Conservation (phyloP, 2,113 vertebrate genomes). For the Opisthocomus hoazin region DNA sequence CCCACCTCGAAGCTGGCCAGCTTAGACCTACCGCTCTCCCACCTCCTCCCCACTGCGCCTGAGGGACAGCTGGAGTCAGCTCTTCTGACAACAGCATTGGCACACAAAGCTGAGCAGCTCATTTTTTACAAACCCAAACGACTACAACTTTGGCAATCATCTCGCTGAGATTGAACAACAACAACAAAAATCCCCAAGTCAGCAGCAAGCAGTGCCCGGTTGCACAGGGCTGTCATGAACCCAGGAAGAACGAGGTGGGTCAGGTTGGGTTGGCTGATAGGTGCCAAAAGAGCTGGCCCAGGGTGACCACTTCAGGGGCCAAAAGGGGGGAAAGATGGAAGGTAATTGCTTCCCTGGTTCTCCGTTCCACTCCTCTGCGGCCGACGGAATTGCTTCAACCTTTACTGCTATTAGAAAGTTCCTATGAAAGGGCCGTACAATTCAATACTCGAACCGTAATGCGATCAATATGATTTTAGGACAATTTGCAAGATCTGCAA, state of each 20-base stretch:
- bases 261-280: neutral
- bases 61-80: neutral
- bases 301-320: neutral
- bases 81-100: neutral
- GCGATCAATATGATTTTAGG: neutral
- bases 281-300: neutral
- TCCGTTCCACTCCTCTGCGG: neutral
- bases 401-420: neutral
- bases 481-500: neutral
- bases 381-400: neutral
- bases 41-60: accelerated
- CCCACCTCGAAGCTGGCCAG: neutral
- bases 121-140: neutral
- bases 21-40: neutral
- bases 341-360: neutral
- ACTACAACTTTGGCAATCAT: neutral
- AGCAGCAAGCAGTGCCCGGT: neutral
- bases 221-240: neutral
- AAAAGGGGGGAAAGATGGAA: neutral
- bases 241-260: neutral
- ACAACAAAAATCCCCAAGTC: neutral
- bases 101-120: neutral
- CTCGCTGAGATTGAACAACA: neutral
- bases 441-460: neutral
- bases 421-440: neutral